These are phyloP conservation scores for Sebastes cheni DNA, from an alignment of 2,797 vertebrate genomes.

Conservation along the genomic window DNA sequence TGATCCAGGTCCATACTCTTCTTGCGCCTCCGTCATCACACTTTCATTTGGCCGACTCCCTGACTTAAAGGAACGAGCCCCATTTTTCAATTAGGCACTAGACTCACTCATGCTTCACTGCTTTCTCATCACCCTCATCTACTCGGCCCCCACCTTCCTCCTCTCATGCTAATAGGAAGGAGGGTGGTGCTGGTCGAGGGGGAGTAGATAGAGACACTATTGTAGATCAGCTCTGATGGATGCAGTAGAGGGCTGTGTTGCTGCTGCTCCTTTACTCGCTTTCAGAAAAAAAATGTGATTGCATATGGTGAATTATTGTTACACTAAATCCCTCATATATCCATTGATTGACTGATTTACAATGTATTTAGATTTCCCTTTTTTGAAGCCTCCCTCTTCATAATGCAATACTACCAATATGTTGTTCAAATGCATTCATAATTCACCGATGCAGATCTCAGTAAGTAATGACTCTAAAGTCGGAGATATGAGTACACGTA, in stretches of 20 bases:
- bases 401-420: neutral
- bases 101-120: constrained; percentile 55
- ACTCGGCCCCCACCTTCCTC: constrained; percentile 18
- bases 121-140: constrained; percentile 67
- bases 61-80: constrained; percentile 51
- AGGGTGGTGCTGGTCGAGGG: neutral
- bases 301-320: neutral
- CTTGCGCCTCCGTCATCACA: constrained; percentile 33
- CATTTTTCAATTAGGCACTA: constrained; percentile 72
- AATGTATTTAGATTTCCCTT: neutral
- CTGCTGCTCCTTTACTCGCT: constrained; percentile 16
- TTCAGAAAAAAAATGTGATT: neutral
- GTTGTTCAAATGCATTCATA: neutral
- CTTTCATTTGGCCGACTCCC: constrained; percentile 56
- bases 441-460: neutral
- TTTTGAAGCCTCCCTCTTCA: neutral
- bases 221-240: constrained; percentile 51
- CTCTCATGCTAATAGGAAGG: constrained; percentile 41
- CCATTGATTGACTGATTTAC: neutral
- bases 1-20: constrained; percentile 32
- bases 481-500: neutral
- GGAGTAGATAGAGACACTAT: constrained; percentile 47
- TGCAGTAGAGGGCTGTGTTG: constrained; percentile 16
- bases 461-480: neutral
- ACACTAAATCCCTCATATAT: neutral